Conservation (phyloP, 92 coral and sea anemone genomes). For the Desmophyllum pertusum region DNA sequence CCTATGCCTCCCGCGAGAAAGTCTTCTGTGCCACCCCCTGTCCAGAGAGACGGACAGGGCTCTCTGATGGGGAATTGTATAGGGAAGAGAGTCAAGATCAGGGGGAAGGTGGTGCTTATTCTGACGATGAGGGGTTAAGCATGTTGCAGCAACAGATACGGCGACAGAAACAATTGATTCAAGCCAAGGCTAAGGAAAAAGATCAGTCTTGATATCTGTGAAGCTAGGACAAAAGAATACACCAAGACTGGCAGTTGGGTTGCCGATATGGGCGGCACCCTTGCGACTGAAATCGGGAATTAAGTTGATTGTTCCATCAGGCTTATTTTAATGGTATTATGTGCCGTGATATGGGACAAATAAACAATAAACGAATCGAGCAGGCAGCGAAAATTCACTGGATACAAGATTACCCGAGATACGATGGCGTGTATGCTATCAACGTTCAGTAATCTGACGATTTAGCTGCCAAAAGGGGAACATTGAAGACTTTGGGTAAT, state of each 20-base stretch:
- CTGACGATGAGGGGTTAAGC: slow-evolving; percentile 44
- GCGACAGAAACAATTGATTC: slow-evolving; percentile 76
- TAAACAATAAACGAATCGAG: neutral
- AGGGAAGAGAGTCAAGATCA: slow-evolving; percentile 6
- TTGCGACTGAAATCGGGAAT: neutral
- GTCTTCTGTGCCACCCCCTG: slow-evolving; percentile 81
- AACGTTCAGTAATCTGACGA: neutral
- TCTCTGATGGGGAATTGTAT: slow-evolving; percentile 31
- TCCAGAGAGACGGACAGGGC: slow-evolving; percentile 59
- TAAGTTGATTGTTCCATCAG: neutral
- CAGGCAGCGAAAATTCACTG: neutral
- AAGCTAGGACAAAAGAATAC: neutral
- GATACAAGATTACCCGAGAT: neutral
- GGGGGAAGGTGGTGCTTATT: slow-evolving; percentile 22
- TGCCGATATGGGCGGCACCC: neutral
- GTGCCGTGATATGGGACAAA: neutral
- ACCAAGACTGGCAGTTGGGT: neutral
- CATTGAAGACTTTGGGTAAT: neutral
- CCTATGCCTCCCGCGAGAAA: slow-evolving; percentile 92
- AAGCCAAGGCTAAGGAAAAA: slow-evolving; percentile 40
- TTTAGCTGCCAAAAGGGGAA: neutral
- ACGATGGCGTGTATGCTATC: slow-evolving; percentile 23
- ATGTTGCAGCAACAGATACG: slow-evolving; percentile 72
- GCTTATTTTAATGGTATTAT: neutral
- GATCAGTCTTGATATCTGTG: slow-evolving; percentile 33